Conservation (phyloP, 2,113 vertebrate species). For the Oryzias woworae region DNA sequence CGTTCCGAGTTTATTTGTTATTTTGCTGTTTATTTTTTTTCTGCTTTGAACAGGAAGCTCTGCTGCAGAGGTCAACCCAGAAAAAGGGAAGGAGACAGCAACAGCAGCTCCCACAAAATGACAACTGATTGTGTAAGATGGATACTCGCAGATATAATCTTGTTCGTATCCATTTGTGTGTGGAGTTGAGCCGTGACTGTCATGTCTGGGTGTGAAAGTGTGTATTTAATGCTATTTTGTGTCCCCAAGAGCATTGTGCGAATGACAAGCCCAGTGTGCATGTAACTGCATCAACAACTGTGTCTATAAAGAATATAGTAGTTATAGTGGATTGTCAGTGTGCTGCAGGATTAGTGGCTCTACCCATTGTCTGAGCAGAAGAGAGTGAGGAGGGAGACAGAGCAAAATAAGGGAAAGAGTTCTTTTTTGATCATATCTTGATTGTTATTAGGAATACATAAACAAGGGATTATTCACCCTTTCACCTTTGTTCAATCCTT, state of each 20-base stretch:
- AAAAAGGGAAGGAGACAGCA: conserved; percentile 5
- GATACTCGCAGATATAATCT: conserved; percentile 41
- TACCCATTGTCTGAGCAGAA: not conserved
- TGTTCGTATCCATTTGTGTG: conserved; percentile 21
- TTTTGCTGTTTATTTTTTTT: conserved; percentile 42
- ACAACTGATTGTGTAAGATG: conserved; percentile 43
- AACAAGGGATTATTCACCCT: too few species aligned
- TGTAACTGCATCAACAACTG: conserved; percentile 22
- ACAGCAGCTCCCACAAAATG: conserved; percentile 29
- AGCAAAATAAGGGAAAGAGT: not conserved
- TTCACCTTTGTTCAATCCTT: too few species aligned
- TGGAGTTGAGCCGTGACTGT: conserved; percentile 19
- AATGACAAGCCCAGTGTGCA: not conserved
- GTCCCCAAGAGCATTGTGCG: conserved; percentile 3
- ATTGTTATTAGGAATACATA: not conserved
- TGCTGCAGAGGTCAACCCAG: conserved; percentile 51
- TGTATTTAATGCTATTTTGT: conserved; percentile 8
- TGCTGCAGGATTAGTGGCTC: not conserved
- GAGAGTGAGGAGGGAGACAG: not conserved
- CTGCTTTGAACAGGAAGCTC: conserved; percentile 41
- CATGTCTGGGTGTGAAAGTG: not conserved
- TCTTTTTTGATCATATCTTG: too few species aligned
- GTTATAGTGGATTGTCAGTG: conserved; percentile 22
- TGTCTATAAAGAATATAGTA: conserved; percentile 20
- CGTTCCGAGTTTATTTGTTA: conserved; percentile 46